These are phyloP conservation scores for Polydrusus pterygomalis DNA, from an alignment of 2,888 invertebrate genomes.

Conservation along the genomic window DNA sequence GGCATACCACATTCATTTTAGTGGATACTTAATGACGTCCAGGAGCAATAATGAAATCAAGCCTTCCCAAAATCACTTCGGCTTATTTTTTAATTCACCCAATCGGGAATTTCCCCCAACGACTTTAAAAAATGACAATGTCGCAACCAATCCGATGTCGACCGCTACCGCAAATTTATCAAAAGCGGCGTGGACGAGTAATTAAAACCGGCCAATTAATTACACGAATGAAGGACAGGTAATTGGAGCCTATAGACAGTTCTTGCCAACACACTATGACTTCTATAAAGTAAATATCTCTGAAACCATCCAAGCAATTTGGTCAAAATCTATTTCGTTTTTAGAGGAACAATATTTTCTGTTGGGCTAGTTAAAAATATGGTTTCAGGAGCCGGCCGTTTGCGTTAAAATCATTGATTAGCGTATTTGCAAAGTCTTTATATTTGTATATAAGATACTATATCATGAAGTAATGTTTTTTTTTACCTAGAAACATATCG, in stretches of 20 bases:
- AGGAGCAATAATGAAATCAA: background rate
- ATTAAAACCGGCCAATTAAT: slow-evolving; percentile 49
- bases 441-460: slow-evolving; percentile 44
- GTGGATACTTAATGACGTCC: no score
- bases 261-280: no score
- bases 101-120: background rate
- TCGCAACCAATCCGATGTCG: slow-evolving; percentile 1
- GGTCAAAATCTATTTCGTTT: no score
- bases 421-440: no score
- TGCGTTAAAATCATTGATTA: no score
- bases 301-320: no score
- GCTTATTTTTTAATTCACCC: background rate
- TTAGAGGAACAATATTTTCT: no score
- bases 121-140: background rate
- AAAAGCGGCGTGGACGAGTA: slow-evolving; percentile 45
- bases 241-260: slow-evolving; percentile 37
- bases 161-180: slow-evolving; percentile 24
- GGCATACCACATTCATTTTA: no score
- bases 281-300: no score
- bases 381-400: no score
- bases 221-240: slow-evolving; percentile 49
- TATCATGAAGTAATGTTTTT: slow-evolving; percentile 38
- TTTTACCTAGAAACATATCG: slow-evolving; percentile 13
- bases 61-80: background rate
- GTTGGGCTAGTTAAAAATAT: no score